phyloP scores from a whole-genome alignment of 2,113 vertebrate genomes.

The Panthera leo region DNA sequence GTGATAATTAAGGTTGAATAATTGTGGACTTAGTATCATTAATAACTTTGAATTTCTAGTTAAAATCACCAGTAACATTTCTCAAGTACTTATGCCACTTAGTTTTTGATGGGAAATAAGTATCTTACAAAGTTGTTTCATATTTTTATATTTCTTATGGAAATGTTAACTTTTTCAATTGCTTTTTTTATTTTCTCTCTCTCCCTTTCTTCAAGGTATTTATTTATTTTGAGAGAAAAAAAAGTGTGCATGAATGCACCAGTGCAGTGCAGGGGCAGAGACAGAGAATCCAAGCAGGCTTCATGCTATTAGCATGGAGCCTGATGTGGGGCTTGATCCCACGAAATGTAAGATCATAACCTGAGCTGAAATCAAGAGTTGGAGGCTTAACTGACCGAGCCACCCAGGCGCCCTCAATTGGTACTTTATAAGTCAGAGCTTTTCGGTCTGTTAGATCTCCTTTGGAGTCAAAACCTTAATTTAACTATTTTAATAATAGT shows the following conservation, averaged over 20 bases:
- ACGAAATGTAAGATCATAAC: too few species aligned
- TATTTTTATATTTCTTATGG: not conserved
- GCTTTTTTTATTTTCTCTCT: too few species aligned
- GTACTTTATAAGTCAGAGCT: not conserved
- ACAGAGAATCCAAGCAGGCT: too few species aligned
- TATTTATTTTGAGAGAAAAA: too few species aligned
- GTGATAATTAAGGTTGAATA: conserved; percentile 23
- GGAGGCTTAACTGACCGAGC: too few species aligned
- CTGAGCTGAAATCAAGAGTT: too few species aligned
- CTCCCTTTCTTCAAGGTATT: too few species aligned
- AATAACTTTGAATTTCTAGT: conserved; percentile 30
- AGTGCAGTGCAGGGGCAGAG: too few species aligned
- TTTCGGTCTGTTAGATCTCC: not conserved
- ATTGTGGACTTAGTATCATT: not conserved
- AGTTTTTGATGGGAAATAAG: not conserved
- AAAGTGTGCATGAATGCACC: too few species aligned
- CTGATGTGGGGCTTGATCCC: too few species aligned
- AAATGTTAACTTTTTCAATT: conserved; percentile 37
- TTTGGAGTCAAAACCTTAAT: not conserved
- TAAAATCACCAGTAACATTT: conserved; percentile 40
- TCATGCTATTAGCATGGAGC: too few species aligned
- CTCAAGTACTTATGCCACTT: conserved; percentile 20
- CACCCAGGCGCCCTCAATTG: not conserved
- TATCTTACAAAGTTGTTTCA: not conserved
- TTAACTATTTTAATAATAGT: conserved; percentile 4